These are phyloP conservation scores for Cylas formicarius DNA, from an alignment of 1,140 invertebrate genomes.

Conservation along the genomic window DNA sequence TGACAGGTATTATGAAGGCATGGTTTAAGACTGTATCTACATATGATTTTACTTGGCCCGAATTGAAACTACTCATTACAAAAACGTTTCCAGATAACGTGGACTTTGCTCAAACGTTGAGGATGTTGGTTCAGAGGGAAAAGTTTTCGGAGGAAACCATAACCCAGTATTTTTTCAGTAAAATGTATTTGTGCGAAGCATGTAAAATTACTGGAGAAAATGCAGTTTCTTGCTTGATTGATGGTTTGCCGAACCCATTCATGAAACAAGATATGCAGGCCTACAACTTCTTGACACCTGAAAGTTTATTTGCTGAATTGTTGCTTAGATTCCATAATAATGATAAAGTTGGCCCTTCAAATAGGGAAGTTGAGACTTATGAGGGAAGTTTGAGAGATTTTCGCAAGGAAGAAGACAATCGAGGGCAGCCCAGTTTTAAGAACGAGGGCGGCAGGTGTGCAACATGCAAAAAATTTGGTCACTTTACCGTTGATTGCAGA, in stretches of 20 bases:
- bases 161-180: slow-evolving; percentile 29
- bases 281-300: slow-evolving; percentile 24
- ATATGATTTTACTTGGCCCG: slow-evolving; percentile 30
- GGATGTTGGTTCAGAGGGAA: slow-evolving; percentile 19
- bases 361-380: neutral
- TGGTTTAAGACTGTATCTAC: slow-evolving; percentile 28
- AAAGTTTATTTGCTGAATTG: slow-evolving; percentile 26
- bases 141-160: slow-evolving; percentile 27
- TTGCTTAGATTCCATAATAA: slow-evolving; percentile 21
- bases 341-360: slow-evolving; percentile 6
- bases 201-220: slow-evolving; percentile 29
- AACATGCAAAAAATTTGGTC: slow-evolving; percentile 25
- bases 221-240: slow-evolving; percentile 30
- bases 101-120: slow-evolving; percentile 26
- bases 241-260: slow-evolving; percentile 27
- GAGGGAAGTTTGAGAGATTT: slow-evolving; percentile 3
- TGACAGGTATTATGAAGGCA: slow-evolving; percentile 28
- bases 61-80: slow-evolving; percentile 27
- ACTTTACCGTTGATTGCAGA: slow-evolving; percentile 19
- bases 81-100: slow-evolving; percentile 30
- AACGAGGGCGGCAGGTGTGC: slow-evolving; percentile 15
- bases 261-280: slow-evolving; percentile 25
- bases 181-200: slow-evolving; percentile 28
- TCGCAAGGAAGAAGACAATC: slow-evolving; percentile 2
- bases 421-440: neutral